phyloP scores from a whole-genome alignment of 30 jellyfish, hydroid and myxozoan species.

The Aurelia sp. region DNA sequence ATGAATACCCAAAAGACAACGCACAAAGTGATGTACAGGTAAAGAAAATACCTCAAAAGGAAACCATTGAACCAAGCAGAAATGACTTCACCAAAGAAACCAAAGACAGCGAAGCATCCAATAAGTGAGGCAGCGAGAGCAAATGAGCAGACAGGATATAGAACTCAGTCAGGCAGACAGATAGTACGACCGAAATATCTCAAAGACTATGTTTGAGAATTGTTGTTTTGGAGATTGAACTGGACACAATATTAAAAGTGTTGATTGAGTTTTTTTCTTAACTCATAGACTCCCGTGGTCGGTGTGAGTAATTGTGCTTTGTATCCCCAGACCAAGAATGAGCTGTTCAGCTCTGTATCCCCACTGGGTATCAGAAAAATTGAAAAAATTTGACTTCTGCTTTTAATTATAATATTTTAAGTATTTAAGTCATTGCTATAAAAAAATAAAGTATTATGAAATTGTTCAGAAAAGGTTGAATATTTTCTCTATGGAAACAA shows the following conservation, averaged over 20 bases:
- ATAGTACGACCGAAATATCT: conserved; percentile 32
- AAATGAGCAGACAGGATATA: conserved; percentile 43
- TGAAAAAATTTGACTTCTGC: too few species aligned
- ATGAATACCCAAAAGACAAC: conserved; percentile 12
- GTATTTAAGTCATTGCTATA: too few species aligned
- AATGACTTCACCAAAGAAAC: conserved; percentile 3
- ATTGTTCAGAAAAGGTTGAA: too few species aligned
- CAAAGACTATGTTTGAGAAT: conserved; percentile 47
- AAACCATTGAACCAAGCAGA: not conserved
- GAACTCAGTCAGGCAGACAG: conserved; percentile 59
- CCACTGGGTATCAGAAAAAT: too few species aligned
- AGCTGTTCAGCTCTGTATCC: too few species aligned
- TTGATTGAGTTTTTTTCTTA: conserved; percentile 12
- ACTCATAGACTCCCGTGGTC: too few species aligned
- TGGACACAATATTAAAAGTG: conserved; percentile 27
- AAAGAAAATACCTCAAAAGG: conserved; percentile 14
- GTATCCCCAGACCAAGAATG: too few species aligned
- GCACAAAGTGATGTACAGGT: conserved; percentile 27
- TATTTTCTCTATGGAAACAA: too few species aligned
- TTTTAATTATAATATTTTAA: too few species aligned
- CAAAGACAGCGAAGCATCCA: conserved; percentile 27
- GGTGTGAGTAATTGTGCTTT: too few species aligned
- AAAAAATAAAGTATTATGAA: too few species aligned
- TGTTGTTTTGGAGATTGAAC: conserved; percentile 20
- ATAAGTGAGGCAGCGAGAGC: conserved; percentile 9